Evolutionary conservation across 2,113 vertebrate species (phyloP).

Genomic region (Carollia perspicillata): DNA sequence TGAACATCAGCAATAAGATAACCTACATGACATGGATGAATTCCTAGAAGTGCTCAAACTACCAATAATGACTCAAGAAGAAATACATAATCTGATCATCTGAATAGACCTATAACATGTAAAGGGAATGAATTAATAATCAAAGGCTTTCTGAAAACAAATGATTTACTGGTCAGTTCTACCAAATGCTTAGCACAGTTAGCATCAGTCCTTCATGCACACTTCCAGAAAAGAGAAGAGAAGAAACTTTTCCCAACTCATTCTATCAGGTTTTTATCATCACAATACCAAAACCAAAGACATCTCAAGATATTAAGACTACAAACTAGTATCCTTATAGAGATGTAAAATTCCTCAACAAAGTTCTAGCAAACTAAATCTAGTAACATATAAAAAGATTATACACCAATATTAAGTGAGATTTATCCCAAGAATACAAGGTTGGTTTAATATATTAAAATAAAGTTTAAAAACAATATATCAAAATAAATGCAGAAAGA

Average conservation of each 20-base stretch:
- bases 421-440: not conserved
- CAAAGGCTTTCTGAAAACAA: not conserved
- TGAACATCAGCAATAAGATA: not conserved
- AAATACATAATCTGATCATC: not conserved
- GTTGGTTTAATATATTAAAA: not conserved
- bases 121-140: not conserved
- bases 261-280: not conserved
- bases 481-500: not conserved
- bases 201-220: not conserved
- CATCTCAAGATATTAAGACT: not conserved
- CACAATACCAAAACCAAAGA: not conserved
- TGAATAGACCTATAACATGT: not conserved
- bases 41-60: not conserved
- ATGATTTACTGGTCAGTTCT: not conserved
- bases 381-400: not conserved
- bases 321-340: not conserved
- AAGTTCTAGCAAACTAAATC: not conserved
- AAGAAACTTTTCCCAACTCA: not conserved
- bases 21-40: not conserved
- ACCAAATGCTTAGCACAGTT: not conserved
- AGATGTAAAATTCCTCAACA: not conserved
- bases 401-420: not conserved
- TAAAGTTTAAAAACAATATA: not conserved
- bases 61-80: not conserved
- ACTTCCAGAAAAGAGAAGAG: not conserved